Evolutionary conservation across 2,888 invertebrate genomes (phyloP).

Genomic region (Argyresthia albistria): DNA sequence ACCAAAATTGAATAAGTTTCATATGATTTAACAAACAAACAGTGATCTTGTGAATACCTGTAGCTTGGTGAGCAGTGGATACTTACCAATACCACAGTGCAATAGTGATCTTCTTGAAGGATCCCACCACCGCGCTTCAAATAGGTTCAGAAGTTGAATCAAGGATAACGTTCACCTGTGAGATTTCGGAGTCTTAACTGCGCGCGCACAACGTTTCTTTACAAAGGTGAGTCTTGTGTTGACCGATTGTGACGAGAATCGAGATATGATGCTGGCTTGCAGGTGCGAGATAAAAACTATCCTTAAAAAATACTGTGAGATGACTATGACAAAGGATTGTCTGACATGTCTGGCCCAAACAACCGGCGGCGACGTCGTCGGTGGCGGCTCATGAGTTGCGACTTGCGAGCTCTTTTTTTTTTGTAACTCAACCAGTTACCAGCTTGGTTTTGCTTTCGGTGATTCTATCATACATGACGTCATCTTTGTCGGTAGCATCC

Average conservation of each 20-base stretch:
- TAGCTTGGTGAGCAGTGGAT: conserved; percentile 31
- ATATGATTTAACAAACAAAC: conserved; percentile 67
- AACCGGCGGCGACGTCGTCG: background rate
- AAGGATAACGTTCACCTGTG: conserved; percentile 62
- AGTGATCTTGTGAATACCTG: conserved; percentile 30
- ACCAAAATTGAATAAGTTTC: conserved; percentile 54
- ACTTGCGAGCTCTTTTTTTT: conserved; percentile 16
- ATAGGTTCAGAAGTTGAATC: conserved; percentile 35
- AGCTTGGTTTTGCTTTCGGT: conserved; percentile 24
- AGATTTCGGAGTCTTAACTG: conserved; percentile 63
- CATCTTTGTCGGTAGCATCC: conserved; percentile 31
- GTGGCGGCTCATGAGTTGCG: too few species aligned
- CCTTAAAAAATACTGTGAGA: conserved; percentile 15
- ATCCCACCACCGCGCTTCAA: conserved; percentile 12
- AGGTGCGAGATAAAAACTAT: conserved; percentile 21
- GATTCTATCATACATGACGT: conserved; percentile 39
- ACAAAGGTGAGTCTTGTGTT: conserved; percentile 42
- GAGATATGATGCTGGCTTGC: conserved; percentile 12
- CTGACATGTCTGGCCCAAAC: background rate
- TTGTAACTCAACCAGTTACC: conserved; percentile 28
- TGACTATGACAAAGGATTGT: background rate
- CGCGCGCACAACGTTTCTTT: conserved; percentile 62
- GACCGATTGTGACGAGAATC: conserved; percentile 1
- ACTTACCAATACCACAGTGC: conserved; percentile 40
- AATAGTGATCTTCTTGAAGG: conserved; percentile 19